Conservation (phyloP, 2,797 vertebrate genomes). For the Coccyzus lansbergi region DNA sequence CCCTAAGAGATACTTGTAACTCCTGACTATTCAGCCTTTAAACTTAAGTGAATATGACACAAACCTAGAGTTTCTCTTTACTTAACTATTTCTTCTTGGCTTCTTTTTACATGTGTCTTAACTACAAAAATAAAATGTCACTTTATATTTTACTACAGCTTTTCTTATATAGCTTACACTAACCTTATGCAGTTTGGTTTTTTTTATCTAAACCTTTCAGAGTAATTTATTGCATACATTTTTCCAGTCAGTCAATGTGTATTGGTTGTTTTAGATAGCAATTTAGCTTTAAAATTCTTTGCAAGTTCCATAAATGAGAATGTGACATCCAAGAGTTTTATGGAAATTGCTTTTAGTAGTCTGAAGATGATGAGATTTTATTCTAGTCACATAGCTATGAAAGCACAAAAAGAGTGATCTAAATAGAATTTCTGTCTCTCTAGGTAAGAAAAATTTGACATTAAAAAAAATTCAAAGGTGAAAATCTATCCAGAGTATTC, state of each 20-base stretch:
- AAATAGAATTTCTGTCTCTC: neutral
- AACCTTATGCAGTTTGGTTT: neutral
- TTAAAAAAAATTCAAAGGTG: neutral
- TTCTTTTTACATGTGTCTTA: neutral
- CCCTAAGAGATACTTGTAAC: no score
- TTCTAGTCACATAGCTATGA: neutral
- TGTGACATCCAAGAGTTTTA: neutral
- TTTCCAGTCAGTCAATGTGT: neutral
- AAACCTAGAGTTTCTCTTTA: neutral
- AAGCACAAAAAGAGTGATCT: neutral
- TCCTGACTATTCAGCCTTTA: neutral
- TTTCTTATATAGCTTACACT: neutral
- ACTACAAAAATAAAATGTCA: neutral
- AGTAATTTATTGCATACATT: neutral
- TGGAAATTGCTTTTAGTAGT: neutral
- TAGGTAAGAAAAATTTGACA: neutral
- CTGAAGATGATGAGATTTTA: neutral
- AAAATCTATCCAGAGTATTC: neutral
- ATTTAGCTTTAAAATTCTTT: neutral
- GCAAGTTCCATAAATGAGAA: neutral
- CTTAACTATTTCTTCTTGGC: neutral
- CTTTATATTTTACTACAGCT: neutral
- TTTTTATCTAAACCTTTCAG: neutral
- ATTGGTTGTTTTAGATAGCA: neutral
- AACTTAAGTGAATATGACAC: neutral